A percentile compares a stretch with the other conserved stretches of the same genome.
These are phyloP conservation scores for Mirounga angustirostris DNA, from an alignment of 2,113 vertebrate genomes.

Conservation along the genomic window DNA sequence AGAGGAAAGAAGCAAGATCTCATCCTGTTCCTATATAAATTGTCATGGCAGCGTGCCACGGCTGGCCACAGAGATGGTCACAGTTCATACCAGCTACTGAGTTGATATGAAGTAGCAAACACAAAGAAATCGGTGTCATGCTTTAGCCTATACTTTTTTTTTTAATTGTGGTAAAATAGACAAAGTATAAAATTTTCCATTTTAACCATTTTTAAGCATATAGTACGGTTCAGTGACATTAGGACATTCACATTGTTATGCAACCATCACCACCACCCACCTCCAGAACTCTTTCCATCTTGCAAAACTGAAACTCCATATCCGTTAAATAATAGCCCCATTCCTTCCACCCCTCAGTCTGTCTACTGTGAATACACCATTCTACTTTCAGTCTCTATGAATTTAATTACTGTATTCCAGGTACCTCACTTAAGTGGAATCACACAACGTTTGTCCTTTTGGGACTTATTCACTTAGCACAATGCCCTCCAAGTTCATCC, in stretches of 20 bases:
- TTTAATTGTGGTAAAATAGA: neutral
- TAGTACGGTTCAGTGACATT: neutral
- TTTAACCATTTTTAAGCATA: neutral
- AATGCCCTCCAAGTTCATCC: neutral
- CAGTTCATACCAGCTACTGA: neutral
- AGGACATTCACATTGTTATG: neutral
- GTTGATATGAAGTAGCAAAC: neutral
- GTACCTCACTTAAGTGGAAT: neutral
- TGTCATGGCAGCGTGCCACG: neutral
- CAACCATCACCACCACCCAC: neutral
- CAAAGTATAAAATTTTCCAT: neutral
- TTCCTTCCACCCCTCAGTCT: neutral
- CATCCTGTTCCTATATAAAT: neutral
- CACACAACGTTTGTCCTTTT: neutral
- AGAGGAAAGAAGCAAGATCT: neutral
- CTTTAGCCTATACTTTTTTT: neutral
- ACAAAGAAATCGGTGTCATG: neutral
- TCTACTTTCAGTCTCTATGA: neutral
- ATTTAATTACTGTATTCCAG: neutral
- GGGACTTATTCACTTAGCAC: neutral
- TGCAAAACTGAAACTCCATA: neutral
- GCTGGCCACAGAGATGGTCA: neutral
- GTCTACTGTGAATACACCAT: neutral
- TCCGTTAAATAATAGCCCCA: neutral
- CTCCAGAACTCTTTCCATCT: neutral